A percentile compares a stretch with the other conserved stretches of the same genome.
These are phyloP conservation scores for Apodemus speciosus DNA, from an alignment of 2,113 vertebrate genomes.

Conservation along the genomic window DNA sequence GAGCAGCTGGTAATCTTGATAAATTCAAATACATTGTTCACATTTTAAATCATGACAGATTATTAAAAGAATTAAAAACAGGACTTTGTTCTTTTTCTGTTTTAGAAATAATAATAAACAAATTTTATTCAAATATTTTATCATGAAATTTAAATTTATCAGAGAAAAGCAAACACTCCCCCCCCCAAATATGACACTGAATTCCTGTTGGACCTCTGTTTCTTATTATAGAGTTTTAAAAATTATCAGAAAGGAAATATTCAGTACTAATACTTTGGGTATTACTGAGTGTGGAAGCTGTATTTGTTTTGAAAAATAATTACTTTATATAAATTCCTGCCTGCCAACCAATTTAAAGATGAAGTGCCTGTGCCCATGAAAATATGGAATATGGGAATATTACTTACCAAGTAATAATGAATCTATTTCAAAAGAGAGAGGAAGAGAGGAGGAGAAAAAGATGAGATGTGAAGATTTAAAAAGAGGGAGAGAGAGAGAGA, in stretches of 20 bases:
- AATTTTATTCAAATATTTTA: background rate
- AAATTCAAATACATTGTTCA: background rate
- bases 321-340: slow-evolving; percentile 3
- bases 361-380: background rate
- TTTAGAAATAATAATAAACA: background rate
- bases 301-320: slow-evolving; percentile 1
- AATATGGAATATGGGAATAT: background rate
- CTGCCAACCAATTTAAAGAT: background rate
- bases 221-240: background rate
- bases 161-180: background rate
- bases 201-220: background rate
- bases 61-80: background rate
- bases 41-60: background rate
- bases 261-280: background rate
- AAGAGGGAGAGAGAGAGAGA: background rate
- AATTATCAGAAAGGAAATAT: background rate
- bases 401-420: background rate
- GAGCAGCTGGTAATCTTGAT: background rate
- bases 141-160: background rate
- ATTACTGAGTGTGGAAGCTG: background rate
- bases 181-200: background rate
- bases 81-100: background rate
- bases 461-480: too few species aligned
- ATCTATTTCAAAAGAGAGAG: too few species aligned
- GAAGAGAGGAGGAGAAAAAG: too few species aligned